phyloP scores from a whole-genome alignment of 2,888 invertebrate genomes.

The Euclidia mi region DNA sequence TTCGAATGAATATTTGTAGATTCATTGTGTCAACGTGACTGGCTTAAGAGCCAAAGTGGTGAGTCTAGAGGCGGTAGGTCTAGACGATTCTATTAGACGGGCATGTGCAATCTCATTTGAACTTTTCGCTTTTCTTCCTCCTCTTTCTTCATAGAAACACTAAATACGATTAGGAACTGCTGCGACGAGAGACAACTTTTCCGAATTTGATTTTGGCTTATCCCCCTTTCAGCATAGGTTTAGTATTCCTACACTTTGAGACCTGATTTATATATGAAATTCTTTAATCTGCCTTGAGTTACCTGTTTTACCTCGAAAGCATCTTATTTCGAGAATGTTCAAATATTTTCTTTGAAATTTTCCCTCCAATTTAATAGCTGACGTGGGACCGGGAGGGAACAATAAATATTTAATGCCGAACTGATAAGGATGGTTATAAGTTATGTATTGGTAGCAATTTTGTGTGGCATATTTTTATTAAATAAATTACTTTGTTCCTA shows the following conservation, averaged over 20 bases:
- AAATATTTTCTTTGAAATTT: slow-evolving; percentile 27
- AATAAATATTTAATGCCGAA: slow-evolving; percentile 31
- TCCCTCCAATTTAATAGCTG: slow-evolving; percentile 31
- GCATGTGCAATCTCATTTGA: slow-evolving; percentile 76
- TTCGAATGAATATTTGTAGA: slow-evolving; percentile 83
- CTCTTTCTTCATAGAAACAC: slow-evolving; percentile 61
- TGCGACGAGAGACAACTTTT: slow-evolving; percentile 31
- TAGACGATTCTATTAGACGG: slow-evolving; percentile 82
- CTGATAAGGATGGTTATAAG: slow-evolving; percentile 14
- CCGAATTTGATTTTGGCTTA: slow-evolving; percentile 55
- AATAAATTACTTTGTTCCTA: no score
- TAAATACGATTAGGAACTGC: slow-evolving; percentile 45
- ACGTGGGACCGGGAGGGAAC: slow-evolving; percentile 19
- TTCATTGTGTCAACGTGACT: slow-evolving; percentile 89
- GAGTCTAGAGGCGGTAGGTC: slow-evolving; percentile 87
- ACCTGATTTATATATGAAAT: slow-evolving; percentile 35
- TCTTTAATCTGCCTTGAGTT: slow-evolving; percentile 41
- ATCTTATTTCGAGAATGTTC: slow-evolving; percentile 40
- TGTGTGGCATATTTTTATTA: background rate
- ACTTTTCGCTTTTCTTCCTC: slow-evolving; percentile 67
- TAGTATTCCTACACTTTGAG: slow-evolving; percentile 42
- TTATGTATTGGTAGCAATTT: slow-evolving; percentile 8
- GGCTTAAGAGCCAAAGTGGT: slow-evolving; percentile 89
- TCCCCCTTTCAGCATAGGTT: slow-evolving; percentile 53
- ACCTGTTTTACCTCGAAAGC: slow-evolving; percentile 42